Evolutionary conservation across 2,888 invertebrate species (phyloP).

Genomic region (Mystacides longicornis): DNA sequence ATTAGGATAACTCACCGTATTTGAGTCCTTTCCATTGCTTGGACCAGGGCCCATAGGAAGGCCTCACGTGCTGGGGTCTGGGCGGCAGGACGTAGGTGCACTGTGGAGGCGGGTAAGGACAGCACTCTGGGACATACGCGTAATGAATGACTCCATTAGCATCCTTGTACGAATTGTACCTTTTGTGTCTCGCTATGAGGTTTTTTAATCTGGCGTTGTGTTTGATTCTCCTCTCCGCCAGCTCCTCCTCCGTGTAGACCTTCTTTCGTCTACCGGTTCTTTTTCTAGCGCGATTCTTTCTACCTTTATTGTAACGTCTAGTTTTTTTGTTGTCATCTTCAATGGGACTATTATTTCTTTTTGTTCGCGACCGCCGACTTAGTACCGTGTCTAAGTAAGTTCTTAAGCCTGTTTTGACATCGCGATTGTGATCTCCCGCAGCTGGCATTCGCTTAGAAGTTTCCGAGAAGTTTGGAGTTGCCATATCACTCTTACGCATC

Average conservation of each 20-base stretch:
- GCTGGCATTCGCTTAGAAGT: not conserved
- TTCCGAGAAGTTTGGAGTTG: conserved; percentile 3
- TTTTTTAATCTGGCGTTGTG: not conserved
- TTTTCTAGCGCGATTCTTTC: not conserved
- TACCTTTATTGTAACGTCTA: not conserved
- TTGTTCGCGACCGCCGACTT: not conserved
- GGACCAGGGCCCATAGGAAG: conserved; percentile 22
- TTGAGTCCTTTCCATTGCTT: conserved; percentile 26
- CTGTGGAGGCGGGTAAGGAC: conserved; percentile 19
- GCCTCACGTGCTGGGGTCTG: conserved; percentile 6
- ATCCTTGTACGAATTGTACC: conserved; percentile 25
- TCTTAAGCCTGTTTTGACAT: not conserved
- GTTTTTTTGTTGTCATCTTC: too few relatives aligned
- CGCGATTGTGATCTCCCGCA: not conserved
- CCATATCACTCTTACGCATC: conserved; percentile 1
- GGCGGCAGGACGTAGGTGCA: conserved; percentile 9
- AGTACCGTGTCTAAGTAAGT: not conserved
- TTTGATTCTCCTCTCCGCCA: not conserved
- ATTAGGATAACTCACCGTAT: conserved; percentile 25
- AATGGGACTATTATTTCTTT: not conserved
- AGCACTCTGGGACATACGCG: conserved; percentile 23
- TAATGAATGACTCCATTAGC: conserved; percentile 26
- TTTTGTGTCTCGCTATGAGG: conserved; percentile 18
- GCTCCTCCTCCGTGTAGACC: not conserved
- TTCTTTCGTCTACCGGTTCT: not conserved